phyloP scores from a whole-genome alignment of 2,113 vertebrate genomes.

The Elephas maximus region DNA sequence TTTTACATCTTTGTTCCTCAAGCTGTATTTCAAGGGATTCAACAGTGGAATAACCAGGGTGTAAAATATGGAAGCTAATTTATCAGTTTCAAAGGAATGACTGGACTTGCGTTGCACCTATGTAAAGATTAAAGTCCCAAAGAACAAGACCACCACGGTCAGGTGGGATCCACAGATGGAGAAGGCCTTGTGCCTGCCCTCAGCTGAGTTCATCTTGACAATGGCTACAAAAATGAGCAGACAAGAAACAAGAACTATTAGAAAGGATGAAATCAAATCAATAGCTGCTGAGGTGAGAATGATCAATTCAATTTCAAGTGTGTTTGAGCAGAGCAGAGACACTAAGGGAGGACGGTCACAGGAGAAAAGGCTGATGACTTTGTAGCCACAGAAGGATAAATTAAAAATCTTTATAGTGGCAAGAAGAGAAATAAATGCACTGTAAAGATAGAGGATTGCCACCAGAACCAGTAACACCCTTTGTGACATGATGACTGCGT shows the following conservation, averaged over 20 bases:
- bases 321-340: conserved; percentile 73
- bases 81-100: conserved; percentile 54
- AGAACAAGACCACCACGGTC: conserved; percentile 55
- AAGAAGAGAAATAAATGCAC: conserved; percentile 55
- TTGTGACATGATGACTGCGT: conserved; percentile 45
- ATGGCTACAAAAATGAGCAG: conserved; percentile 37
- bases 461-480: not conserved
- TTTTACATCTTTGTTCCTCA: conserved; percentile 72
- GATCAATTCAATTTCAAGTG: not conserved
- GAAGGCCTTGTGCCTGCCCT: conserved; percentile 62
- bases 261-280: conserved; percentile 64
- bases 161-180: conserved; percentile 78
- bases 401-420: conserved; percentile 64
- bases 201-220: not conserved
- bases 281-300: conserved; percentile 65
- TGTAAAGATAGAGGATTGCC: conserved; percentile 56
- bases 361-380: conserved; percentile 72
- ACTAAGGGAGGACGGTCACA: conserved; percentile 73
- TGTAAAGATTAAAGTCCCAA: conserved; percentile 56
- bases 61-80: conserved; percentile 63
- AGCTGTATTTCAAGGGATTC: conserved; percentile 65
- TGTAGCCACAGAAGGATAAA: conserved; percentile 67
- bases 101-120: conserved; percentile 35
- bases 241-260: conserved; percentile 50
- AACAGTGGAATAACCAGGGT: conserved; percentile 55